phyloP scores from a whole-genome alignment of 2,797 vertebrate genomes.

The Melanotaenia nigrans region DNA sequence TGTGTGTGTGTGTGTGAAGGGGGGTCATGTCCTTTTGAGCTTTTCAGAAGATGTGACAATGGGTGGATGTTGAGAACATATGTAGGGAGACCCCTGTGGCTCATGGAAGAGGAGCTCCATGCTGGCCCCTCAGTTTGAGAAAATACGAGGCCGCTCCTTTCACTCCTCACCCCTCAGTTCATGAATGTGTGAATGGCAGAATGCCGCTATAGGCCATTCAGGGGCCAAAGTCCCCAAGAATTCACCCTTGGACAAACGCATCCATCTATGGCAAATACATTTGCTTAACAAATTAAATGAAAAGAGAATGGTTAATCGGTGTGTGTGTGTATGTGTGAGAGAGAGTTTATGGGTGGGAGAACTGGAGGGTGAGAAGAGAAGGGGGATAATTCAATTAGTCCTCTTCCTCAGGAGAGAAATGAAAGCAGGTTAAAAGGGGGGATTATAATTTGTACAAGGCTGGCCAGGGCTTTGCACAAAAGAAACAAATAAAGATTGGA shows the following conservation, averaged over 20 bases:
- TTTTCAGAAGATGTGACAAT: conserved; percentile 98
- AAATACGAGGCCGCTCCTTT: conserved; percentile 94
- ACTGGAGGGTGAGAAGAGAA: conserved; percentile 78
- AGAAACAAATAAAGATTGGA: conserved; percentile 89
- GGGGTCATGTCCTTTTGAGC: conserved; percentile 89
- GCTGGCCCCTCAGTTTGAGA: conserved; percentile 91
- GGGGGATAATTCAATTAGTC: conserved; percentile 98
- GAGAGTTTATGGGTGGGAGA: conserved; percentile 81
- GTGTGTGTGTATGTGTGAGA: conserved; percentile 58
- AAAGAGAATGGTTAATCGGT: conserved; percentile 81
- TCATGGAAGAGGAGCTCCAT: conserved; percentile 91
- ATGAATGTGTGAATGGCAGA: conserved; percentile 98
- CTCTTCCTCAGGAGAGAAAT: conserved; percentile 82
- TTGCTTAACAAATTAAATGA: conserved; percentile 99
- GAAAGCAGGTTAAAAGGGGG: conserved; percentile 90
- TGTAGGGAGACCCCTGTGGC: conserved; percentile 97
- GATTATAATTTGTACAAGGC: conserved; percentile 96
- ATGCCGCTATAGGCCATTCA: conserved; percentile 96
- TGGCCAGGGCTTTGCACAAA: conserved; percentile 89
- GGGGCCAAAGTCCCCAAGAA: conserved; percentile 92
- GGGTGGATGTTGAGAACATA: conserved; percentile 99
- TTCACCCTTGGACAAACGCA: conserved; percentile 93
- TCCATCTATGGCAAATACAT: conserved; percentile 97
- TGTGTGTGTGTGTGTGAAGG: conserved; percentile 33
- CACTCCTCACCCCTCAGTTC: conserved; percentile 90